A percentile compares a stretch with the other conserved stretches of the same genome.
Evolutionary conservation across 92 coral and sea anemone genomes (phyloP).

Genomic region (Paragorgia papillata): DNA sequence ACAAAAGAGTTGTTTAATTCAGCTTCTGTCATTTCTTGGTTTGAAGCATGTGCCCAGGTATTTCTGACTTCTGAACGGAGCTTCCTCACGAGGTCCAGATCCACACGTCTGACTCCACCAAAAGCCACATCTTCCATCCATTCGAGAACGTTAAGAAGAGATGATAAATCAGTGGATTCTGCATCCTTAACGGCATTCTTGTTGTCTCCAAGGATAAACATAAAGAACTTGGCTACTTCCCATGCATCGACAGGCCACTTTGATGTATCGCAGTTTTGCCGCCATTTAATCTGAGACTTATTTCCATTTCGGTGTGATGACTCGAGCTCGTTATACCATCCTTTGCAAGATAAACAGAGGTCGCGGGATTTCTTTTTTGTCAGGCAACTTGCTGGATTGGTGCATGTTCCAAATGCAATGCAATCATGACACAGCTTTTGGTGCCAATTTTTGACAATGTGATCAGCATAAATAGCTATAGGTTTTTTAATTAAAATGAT

Average conservation of each 20-base stretch:
- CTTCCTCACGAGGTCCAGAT: no score
- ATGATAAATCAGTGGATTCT: slow-evolving; percentile 36
- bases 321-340: neutral
- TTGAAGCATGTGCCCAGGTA: slow-evolving; percentile 41
- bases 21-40: slow-evolving; percentile 10
- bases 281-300: neutral
- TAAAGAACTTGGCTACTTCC: slow-evolving; percentile 53
- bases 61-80: slow-evolving; percentile 21
- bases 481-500: no score
- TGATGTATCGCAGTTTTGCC: slow-evolving; percentile 3
- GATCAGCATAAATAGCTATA: neutral
- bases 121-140: slow-evolving; percentile 39
- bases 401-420: no score
- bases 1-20: neutral
- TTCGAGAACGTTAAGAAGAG: slow-evolving; percentile 32
- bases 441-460: neutral
- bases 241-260: slow-evolving; percentile 38
- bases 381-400: neutral
- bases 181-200: slow-evolving; percentile 38
- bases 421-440: neutral
- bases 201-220: slow-evolving; percentile 45
- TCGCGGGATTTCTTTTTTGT: neutral
- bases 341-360: neutral
- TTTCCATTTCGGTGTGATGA: neutral
- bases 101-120: neutral